Evolutionary conservation across 1,140 invertebrate species (phyloP).

Genomic region (Lasioglossum albipes): DNA sequence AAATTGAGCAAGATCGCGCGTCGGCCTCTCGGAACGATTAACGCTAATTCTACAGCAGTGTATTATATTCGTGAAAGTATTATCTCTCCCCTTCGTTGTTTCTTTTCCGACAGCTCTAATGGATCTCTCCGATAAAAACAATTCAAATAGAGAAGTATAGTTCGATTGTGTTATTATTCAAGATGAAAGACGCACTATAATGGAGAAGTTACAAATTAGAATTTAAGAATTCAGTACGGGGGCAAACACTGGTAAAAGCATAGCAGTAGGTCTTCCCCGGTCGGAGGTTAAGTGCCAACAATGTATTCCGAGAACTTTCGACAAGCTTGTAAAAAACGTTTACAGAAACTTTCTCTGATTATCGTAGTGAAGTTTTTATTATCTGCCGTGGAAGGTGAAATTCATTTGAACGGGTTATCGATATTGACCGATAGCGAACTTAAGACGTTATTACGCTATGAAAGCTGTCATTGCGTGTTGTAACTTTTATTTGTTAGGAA

Average conservation of each 20-base stretch:
- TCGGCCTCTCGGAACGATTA: not conserved
- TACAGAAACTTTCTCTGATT: constrained; percentile 25
- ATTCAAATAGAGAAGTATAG: not conserved
- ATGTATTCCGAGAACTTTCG: constrained; percentile 14
- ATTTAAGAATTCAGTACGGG: not conserved
- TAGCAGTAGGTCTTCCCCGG: not conserved
- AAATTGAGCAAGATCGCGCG: not conserved
- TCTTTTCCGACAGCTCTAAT: too few species aligned
- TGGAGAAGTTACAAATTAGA: not conserved
- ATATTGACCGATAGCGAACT: too few species aligned
- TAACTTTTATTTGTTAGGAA: too few species aligned
- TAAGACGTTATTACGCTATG: too few species aligned
- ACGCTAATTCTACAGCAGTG: not conserved
- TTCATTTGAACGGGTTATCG: not conserved
- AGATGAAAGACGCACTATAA: too few species aligned
- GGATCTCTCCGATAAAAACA: not conserved
- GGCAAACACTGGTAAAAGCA: not conserved
- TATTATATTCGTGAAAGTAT: not conserved
- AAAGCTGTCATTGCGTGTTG: too few species aligned
- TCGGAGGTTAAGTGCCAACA: not conserved
- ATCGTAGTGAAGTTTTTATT: not conserved
- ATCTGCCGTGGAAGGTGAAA: not conserved
- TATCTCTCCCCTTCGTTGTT: not conserved
- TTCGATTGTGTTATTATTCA: too few species aligned
- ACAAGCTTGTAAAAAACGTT: constrained; percentile 8